Evolutionary conservation across 92 coral and sea anemone species (phyloP), one percentile per base, ranked within the genome.

Genomic region (Zoanthus sociatus): DNA sequence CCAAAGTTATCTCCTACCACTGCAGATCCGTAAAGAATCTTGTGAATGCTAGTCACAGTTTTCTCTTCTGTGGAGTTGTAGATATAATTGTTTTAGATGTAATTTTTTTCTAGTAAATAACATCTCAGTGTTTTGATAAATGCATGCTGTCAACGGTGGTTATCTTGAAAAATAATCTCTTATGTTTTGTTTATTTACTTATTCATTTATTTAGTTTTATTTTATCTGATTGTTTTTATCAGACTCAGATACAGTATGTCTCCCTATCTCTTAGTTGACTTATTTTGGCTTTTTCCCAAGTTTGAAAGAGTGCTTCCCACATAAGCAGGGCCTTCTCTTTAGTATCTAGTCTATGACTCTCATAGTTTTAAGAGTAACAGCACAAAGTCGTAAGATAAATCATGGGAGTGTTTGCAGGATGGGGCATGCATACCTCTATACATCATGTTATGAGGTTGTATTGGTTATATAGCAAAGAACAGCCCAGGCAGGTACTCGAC

Each of bases 91-190:
- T 6, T 66, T 66, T 56, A 66, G 71, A 66, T 66, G 71, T n/a
- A 66, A 66, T 66, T 66, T 66, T 66, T 18, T 66, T 66, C 18
- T 10, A 26, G 26, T 18, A 66, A 66, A 66, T 66, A 66, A 66
- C n/a, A 66, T 66, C 71, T 66, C 71, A 37, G 33, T 66, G 71
- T 66, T 66, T 66, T 66, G 71, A 66, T 66, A 66, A 26, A 66
- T 66, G 71, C 37, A 66, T 37, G 71, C 71, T 66, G n/a, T 3
- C 32, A 66, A 66, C 31, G 71, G 71, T 66, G 71, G 71, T 66
- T 66, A 66, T 66, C 71, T 66, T 66, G 32, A 66, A 66, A 66
- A 66, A 66, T 66, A 66, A 18, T 66, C 32, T 66, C 64, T 56
- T 26, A 26, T 26, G 26, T 26, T 26, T 26, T 26, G 26, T 26